These are phyloP conservation scores for Cataglyphis cursor DNA, from an alignment of 2,888 invertebrate genomes.

Conservation along the genomic window DNA sequence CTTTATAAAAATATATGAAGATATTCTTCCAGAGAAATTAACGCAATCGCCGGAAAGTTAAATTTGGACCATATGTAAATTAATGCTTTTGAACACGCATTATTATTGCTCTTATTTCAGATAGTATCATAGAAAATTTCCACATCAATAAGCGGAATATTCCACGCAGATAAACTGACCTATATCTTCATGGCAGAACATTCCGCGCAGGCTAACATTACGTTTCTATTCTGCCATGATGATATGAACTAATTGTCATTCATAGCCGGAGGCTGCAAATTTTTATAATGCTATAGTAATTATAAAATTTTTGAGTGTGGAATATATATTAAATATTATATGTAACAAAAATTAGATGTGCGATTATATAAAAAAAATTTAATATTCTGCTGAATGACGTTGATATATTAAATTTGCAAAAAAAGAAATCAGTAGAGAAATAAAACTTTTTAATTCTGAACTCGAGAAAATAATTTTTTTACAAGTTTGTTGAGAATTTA, in stretches of 20 bases:
- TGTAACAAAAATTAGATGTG: conserved; percentile 6
- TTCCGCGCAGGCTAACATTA: conserved; percentile 28
- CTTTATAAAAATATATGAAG: not conserved
- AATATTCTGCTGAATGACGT: not conserved
- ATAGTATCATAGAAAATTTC: conserved; percentile 34
- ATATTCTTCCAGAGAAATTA: not conserved
- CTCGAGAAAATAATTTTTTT: not conserved
- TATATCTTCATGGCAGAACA: conserved; percentile 46
- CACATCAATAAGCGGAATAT: conserved; percentile 50
- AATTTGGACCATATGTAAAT: not conserved
- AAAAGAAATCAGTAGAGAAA: not conserved
- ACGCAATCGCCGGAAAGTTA: not conserved
- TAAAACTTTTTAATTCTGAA: not conserved
- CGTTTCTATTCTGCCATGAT: conserved; percentile 27
- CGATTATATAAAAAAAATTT: not conserved
- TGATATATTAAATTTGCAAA: not conserved
- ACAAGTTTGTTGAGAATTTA: not conserved
- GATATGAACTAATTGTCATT: conserved; percentile 55
- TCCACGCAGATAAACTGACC: conserved; percentile 52
- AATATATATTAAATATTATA: not conserved
- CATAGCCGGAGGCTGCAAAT: conserved; percentile 45
- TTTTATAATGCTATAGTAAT: conserved; percentile 39
- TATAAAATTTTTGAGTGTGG: conserved; percentile 28
- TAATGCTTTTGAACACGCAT: not conserved
- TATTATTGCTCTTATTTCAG: conserved; percentile 18